These are phyloP conservation scores for Ephestia elutella DNA, from an alignment of 1,140 invertebrate species.

Conservation along the genomic window DNA sequence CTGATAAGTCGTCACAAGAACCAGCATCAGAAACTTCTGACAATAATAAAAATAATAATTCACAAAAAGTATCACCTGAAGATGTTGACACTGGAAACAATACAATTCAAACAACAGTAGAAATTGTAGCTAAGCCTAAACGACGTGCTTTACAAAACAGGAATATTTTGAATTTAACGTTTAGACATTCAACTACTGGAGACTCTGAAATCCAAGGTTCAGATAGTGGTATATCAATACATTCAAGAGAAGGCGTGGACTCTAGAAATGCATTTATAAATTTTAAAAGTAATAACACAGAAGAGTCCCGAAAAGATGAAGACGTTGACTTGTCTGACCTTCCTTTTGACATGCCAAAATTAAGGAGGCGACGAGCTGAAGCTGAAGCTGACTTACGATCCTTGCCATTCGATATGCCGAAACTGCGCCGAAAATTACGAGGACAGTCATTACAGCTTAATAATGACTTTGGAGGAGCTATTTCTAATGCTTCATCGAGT, in stretches of 20 bases:
- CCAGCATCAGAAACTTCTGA: slow-evolving; percentile 85
- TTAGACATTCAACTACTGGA: slow-evolving; percentile 76
- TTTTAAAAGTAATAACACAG: slow-evolving; percentile 74
- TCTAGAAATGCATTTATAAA: slow-evolving; percentile 77
- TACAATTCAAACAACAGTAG: slow-evolving; percentile 59
- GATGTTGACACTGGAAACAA: slow-evolving; percentile 69
- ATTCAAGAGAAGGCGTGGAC: slow-evolving; percentile 84
- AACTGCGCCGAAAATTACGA: slow-evolving; percentile 82
- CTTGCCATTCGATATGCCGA: slow-evolving; percentile 92
- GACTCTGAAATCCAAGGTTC: slow-evolving; percentile 87
- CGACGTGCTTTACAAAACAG: slow-evolving; percentile 82
- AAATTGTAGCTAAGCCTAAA: slow-evolving; percentile 75
- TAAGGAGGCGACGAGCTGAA: slow-evolving; percentile 80
- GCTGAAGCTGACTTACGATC: slow-evolving; percentile 83
- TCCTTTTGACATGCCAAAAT: slow-evolving; percentile 93
- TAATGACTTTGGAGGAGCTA: slow-evolving; percentile 75
- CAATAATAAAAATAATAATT: slow-evolving; percentile 85
- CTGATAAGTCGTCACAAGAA: slow-evolving; percentile 92
- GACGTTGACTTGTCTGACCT: slow-evolving; percentile 81
- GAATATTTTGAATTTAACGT: slow-evolving; percentile 82
- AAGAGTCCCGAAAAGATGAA: slow-evolving; percentile 58
- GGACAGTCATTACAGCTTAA: slow-evolving; percentile 68
- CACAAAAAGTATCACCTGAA: slow-evolving; percentile 82
- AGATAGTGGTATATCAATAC: slow-evolving; percentile 89
- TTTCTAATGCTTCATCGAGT: slow-evolving; percentile 85